Percentiles rank a stretch among this genome's conserved stretches.
Conservation (phyloP, 2,113 vertebrate genomes). For the Kryptolebias marmoratus region DNA sequence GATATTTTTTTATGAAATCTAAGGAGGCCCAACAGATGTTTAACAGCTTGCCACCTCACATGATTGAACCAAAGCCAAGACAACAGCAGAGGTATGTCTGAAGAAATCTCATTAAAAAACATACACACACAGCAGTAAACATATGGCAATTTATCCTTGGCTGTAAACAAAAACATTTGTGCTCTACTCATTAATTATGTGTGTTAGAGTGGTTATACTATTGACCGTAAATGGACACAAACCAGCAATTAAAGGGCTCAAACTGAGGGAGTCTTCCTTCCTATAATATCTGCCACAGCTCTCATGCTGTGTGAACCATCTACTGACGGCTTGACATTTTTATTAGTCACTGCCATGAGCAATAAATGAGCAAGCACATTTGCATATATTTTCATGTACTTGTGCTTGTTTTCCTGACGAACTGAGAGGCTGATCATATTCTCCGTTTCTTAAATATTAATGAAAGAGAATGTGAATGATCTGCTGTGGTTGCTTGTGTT, state of each 20-base stretch:
- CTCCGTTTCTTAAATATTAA: constrained; percentile 15
- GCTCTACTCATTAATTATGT: not conserved
- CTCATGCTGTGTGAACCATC: not conserved
- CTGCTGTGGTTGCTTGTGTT: constrained; percentile 27
- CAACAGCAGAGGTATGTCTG: not conserved
- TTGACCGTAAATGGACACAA: not conserved
- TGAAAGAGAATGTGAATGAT: constrained; percentile 28
- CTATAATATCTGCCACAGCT: not conserved
- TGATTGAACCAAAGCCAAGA: not conserved
- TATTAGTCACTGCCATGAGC: not conserved
- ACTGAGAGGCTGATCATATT: constrained; percentile 1
- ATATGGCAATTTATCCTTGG: constrained; percentile 17
- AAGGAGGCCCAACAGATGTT: not conserved
- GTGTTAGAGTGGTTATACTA: not conserved
- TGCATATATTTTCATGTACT: not conserved
- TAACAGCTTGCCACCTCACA: constrained; percentile 12
- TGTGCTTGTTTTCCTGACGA: not conserved
- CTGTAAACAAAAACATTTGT: not conserved
- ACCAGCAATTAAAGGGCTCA: not conserved
- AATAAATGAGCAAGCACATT: not conserved
- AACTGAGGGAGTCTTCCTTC: not conserved
- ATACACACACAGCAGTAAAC: not conserved
- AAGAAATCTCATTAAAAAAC: not conserved
- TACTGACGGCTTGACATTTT: constrained; percentile 1
- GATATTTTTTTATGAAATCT: not conserved